Conservation (phyloP, 2,888 invertebrate genomes). For the Drosophila meridiana region DNA sequence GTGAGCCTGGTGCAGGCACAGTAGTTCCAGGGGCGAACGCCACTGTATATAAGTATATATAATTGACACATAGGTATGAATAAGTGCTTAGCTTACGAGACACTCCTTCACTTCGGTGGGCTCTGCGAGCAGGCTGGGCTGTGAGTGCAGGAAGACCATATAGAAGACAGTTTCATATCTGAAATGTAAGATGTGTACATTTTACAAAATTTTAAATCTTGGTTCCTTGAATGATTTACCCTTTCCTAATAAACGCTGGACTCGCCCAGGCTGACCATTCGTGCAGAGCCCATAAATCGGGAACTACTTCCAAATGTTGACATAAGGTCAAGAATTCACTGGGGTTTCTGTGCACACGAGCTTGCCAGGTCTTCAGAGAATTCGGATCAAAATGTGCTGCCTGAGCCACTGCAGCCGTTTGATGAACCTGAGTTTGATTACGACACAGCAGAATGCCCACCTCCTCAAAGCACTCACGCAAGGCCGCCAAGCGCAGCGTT, state of each 20-base stretch:
- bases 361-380: constrained; percentile 87
- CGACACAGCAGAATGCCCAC: constrained; percentile 91
- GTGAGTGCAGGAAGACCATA: constrained; percentile 49
- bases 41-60: constrained; percentile 40
- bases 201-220: background rate
- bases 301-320: constrained; percentile 88
- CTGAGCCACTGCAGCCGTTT: constrained; percentile 78
- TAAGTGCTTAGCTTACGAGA: constrained; percentile 31
- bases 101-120: constrained; percentile 61
- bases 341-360: constrained; percentile 82
- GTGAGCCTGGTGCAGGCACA: constrained; percentile 21
- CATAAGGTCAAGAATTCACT: constrained; percentile 88
- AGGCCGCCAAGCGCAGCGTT: constrained; percentile 92
- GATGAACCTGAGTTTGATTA: constrained; percentile 84
- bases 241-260: constrained; percentile 85
- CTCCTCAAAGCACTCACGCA: constrained; percentile 96
- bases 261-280: constrained; percentile 94
- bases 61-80: background rate
- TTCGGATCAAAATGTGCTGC: constrained; percentile 11
- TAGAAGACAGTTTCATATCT: constrained; percentile 61
- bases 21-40: constrained; percentile 50
- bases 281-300: constrained; percentile 91
- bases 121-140: constrained; percentile 59
- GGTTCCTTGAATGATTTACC: constrained; percentile 83
- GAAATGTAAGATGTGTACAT: background rate